phyloP scores from a whole-genome alignment of 2,797 vertebrate species.

The Alca torda region DNA sequence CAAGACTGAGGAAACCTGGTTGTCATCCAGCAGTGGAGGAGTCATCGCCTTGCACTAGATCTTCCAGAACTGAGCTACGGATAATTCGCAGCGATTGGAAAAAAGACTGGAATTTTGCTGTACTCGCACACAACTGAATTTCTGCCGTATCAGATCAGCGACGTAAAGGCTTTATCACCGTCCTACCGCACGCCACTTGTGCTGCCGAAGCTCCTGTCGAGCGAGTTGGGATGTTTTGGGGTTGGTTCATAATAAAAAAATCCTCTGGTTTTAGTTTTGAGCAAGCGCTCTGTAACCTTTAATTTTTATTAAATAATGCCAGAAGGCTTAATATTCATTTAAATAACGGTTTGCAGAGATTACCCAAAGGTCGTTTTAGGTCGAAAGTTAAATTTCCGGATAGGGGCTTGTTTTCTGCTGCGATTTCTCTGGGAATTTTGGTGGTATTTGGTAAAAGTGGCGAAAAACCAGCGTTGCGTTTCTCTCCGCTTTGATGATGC shows the following conservation, averaged over 20 bases:
- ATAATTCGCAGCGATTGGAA: not conserved
- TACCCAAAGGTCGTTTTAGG: not conserved
- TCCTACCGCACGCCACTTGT: fast-evolving
- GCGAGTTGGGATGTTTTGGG: fast-evolving
- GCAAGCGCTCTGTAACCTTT: fast-evolving
- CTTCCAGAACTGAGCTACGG: fast-evolving
- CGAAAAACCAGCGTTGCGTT: fast-evolving
- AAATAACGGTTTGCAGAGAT: fast-evolving
- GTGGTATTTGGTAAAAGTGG: not conserved
- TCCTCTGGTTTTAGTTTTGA: fast-evolving
- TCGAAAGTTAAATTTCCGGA: not conserved
- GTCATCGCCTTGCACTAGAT: fast-evolving
- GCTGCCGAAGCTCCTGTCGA: fast-evolving
- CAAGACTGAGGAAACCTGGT: fast-evolving
- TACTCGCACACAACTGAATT: fast-evolving
- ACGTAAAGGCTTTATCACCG: fast-evolving
- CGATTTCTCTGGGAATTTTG: fast-evolving
- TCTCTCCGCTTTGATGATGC: fast-evolving
- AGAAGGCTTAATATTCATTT: not conserved
- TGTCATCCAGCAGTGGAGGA: not conserved
- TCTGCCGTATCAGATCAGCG: fast-evolving
- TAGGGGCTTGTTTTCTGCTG: not conserved
- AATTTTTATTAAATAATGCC: fast-evolving
- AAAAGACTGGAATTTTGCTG: not conserved
- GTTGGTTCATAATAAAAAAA: not conserved